Conservation (phyloP, 1,140 invertebrate species). For the Drosophila neocordata region DNA sequence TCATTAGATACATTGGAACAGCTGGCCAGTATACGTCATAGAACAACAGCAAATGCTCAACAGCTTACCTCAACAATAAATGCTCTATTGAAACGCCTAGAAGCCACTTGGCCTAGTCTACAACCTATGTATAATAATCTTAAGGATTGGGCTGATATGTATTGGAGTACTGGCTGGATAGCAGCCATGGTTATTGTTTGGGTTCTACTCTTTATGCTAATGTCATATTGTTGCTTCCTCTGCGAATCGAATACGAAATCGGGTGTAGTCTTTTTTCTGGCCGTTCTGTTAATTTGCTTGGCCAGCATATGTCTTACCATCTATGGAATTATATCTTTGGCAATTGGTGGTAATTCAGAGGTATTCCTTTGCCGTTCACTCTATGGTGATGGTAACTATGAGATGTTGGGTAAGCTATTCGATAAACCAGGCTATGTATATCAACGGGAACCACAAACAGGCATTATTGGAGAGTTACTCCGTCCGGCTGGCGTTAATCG, state of each 20-base stretch:
- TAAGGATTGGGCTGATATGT: constrained; percentile 66
- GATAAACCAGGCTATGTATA: constrained; percentile 86
- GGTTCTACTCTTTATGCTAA: constrained; percentile 78
- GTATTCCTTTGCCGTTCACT: constrained; percentile 86
- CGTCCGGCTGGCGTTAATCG: constrained; percentile 71
- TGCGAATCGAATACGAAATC: constrained; percentile 84
- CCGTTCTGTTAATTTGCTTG: constrained; percentile 80
- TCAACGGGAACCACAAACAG: constrained; percentile 81
- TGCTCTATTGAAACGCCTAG: constrained; percentile 62
- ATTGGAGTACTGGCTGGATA: constrained; percentile 76
- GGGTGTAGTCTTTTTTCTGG: constrained; percentile 84
- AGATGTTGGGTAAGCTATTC: constrained; percentile 85
- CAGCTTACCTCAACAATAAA: constrained; percentile 73
- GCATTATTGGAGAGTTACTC: constrained; percentile 85
- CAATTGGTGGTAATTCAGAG: constrained; percentile 83
- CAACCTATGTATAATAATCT: constrained; percentile 68
- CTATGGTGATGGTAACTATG: constrained; percentile 84
- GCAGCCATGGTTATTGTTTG: constrained; percentile 69
- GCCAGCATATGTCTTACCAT: constrained; percentile 79
- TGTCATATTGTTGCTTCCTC: constrained; percentile 83
- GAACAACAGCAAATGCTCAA: constrained; percentile 78
- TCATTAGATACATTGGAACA: constrained; percentile 75
- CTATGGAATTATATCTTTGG: constrained; percentile 76
- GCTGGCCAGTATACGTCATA: constrained; percentile 70
- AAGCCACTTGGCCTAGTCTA: constrained; percentile 65